phyloP scores from a whole-genome alignment of 2,113 vertebrate species.

The Philantomba maxwellii region DNA sequence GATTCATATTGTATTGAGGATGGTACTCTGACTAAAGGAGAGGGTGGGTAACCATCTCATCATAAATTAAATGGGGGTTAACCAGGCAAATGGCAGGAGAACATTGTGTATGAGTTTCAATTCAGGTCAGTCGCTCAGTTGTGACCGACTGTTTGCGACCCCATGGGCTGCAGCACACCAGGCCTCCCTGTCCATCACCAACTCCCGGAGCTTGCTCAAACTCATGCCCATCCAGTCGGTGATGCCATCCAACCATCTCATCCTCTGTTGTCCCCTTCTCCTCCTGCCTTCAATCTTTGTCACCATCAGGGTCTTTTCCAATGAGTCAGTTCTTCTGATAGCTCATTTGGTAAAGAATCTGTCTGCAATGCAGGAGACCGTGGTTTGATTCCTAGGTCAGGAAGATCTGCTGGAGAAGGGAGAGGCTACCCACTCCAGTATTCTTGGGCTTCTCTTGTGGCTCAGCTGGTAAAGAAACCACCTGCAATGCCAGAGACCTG shows the following conservation, averaged over 20 bases:
- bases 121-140: neutral
- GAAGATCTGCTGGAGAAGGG: neutral
- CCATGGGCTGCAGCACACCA: neutral
- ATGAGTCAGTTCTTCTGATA: neutral
- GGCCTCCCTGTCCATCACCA: neutral
- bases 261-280: neutral
- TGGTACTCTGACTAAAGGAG: neutral
- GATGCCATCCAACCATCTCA: neutral
- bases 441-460: neutral
- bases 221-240: neutral
- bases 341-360: neutral
- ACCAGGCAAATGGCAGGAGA: neutral
- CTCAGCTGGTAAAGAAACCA: neutral
- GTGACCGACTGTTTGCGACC: neutral
- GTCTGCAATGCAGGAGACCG: neutral
- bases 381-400: neutral
- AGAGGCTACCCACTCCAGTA: neutral
- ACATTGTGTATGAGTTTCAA: neutral
- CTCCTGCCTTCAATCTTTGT: neutral
- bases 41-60: neutral
- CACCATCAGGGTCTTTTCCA: neutral
- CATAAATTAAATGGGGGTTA: neutral
- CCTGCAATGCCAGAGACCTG: neutral
- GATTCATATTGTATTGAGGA: neutral
- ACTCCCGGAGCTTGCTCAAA: neutral